Evolutionary conservation across 30 jellyfish, hydroid and myxozoan species (phyloP), one percentile per base, ranked within the genome.

Genomic region (Catostylus mosaicus): DNA sequence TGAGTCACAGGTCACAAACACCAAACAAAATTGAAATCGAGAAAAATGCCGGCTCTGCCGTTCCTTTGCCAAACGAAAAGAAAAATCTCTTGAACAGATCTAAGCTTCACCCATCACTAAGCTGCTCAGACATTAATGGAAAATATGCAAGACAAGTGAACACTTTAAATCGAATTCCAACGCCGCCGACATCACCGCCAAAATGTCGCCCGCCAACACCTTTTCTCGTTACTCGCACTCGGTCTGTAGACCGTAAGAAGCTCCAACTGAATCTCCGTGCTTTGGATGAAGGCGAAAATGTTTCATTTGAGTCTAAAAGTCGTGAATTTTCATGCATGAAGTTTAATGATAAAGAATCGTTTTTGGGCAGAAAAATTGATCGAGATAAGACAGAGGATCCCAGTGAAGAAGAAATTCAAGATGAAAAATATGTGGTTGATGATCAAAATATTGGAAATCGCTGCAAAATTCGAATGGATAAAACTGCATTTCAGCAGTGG

Each of bases 161-260:
- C 47, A 34, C 12, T 18, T 2, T 12, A 27, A 3, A 3, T 7
- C 36, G 31, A 47, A 22, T 27, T 40, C 88, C 88, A 31, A 31
- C 88, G 16, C 88, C 88, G 47, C 88, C 88, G 30, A 61, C 34
- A 26, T 77, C 88, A 27, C 88, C 88, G 30, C 88, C 79, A 30
- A 57, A 38, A 59, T 30, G 33, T 36, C 77, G 88, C 43, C 79
- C 88, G 12, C 24, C 69, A 16, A 77, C 88, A 50, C 88, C 88
- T 1, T 59, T 77, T 31, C 27, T 59, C 48, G 8, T 57, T 64
- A 77, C 61, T 48, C 70, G 72, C 19, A 37, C 70, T 11, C 50
- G 51, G 10, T 30, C 47, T 3, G 50, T 36, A n/a, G 48, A 54
- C 30, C 22, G 23, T 5, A 72, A 51, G 60, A 48, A 31, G 14